A percentile compares a stretch with the other conserved stretches of the same genome.
phyloP scores from a whole-genome alignment of 2,888 invertebrate genomes.

The Epirrita christyi region DNA sequence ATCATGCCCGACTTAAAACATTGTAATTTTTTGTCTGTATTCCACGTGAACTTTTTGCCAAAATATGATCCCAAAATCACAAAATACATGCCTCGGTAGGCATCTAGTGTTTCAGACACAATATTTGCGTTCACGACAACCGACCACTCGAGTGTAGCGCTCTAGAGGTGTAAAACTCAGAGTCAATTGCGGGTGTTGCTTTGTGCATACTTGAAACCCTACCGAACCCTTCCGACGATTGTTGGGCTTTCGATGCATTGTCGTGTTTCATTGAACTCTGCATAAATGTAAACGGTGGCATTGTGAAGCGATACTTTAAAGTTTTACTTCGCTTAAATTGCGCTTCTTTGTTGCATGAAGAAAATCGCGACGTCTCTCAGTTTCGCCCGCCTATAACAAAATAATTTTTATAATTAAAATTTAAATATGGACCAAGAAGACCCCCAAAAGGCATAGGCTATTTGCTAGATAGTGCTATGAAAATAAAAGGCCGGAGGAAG shows the following conservation, averaged over 20 bases:
- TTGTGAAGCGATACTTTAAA: constrained; percentile 28
- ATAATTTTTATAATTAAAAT: too few relatives aligned
- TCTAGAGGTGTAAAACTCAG: constrained; percentile 57
- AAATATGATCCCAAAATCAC: too few relatives aligned
- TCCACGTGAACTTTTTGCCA: too few relatives aligned
- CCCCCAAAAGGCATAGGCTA: too few relatives aligned
- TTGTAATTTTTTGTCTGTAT: too few relatives aligned
- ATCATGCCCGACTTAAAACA: too few relatives aligned
- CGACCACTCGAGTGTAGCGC: constrained; percentile 49
- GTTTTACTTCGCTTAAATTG: constrained; percentile 23
- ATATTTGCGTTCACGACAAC: constrained; percentile 57
- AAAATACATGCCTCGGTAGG: constrained; percentile 6
- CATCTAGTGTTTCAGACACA: constrained; percentile 24
- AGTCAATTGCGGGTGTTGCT: constrained; percentile 63
- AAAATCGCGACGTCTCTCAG: constrained; percentile 17
- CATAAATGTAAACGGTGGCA: constrained; percentile 28
- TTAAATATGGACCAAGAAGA: too few relatives aligned
- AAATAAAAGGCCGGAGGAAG: too few relatives aligned
- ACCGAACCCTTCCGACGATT: constrained; percentile 45
- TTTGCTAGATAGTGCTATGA: too few relatives aligned
- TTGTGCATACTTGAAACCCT: constrained; percentile 59
- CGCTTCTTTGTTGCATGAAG: constrained; percentile 25
- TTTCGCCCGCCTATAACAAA: constrained; percentile 6
- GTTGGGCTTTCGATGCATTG: constrained; percentile 40
- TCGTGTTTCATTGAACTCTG: constrained; percentile 38